These are phyloP conservation scores for Lochmaea capreae DNA, from an alignment of 2,888 invertebrate genomes.

Conservation along the genomic window DNA sequence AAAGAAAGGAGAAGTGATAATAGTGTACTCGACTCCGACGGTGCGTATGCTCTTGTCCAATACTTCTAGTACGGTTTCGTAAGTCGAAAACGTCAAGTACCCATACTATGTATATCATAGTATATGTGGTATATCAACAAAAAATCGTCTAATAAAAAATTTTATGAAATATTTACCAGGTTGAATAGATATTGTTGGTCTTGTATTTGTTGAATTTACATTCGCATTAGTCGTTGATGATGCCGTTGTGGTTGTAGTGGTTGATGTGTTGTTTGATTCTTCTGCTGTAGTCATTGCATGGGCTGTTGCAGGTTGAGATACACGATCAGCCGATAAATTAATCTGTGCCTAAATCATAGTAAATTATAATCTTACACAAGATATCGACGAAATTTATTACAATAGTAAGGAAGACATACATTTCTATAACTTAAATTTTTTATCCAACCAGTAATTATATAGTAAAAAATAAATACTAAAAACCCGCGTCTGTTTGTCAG, in stretches of 20 bases:
- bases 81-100: no score
- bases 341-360: conserved; percentile 56
- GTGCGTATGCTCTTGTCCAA: no score
- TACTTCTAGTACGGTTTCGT: no score
- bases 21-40: no score
- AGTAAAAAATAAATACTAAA: no score
- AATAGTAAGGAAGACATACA: background rate
- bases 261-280: conserved; percentile 19
- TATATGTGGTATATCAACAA: no score
- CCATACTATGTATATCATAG: no score
- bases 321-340: conserved; percentile 56
- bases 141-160: no score
- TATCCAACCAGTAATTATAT: no score
- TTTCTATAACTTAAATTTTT: background rate
- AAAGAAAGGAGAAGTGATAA: no score
- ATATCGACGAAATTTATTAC: background rate
- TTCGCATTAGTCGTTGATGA: conserved; percentile 9
- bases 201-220: conserved; percentile 24
- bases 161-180: conserved; percentile 27
- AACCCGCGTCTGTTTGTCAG: no score
- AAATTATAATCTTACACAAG: conserved; percentile 4
- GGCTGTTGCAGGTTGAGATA: conserved; percentile 45
- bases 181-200: conserved; percentile 41
- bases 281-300: conserved; percentile 46
- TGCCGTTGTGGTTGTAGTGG: conserved; percentile 22